Evolutionary conservation across 2,888 invertebrate genomes (phyloP).

Genomic region (Synanthedon myopaeformis): DNA sequence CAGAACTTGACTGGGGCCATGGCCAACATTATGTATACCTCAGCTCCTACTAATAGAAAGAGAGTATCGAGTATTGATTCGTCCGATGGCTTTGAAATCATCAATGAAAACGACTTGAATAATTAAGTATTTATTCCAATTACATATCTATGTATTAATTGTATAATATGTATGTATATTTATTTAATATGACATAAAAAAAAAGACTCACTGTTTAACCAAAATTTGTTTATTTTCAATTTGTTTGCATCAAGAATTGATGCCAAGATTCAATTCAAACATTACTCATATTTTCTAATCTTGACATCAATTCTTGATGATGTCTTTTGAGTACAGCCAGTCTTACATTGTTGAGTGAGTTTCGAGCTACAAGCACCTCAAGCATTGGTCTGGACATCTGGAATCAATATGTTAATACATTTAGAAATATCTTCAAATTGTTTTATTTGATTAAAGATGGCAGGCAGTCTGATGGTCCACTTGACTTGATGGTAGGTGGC

Average conservation of each 20-base stretch:
- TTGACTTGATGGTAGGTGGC: too few species aligned
- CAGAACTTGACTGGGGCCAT: conserved; percentile 49
- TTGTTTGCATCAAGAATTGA: background rate
- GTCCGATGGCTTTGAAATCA: conserved; percentile 63
- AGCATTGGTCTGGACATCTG: conserved; percentile 66
- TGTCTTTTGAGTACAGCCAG: conserved; percentile 56
- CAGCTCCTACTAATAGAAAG: conserved; percentile 33
- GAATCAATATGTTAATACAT: conserved; percentile 10
- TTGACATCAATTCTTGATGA: conserved; percentile 56
- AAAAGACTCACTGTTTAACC: background rate
- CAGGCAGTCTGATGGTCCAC: too few species aligned
- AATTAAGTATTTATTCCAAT: background rate
- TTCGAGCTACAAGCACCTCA: conserved; percentile 57
- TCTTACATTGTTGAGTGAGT: conserved; percentile 45
- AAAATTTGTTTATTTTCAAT: background rate
- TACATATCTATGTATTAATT: background rate
- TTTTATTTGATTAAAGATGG: too few species aligned
- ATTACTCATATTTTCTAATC: conserved; percentile 48
- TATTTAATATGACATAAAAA: background rate
- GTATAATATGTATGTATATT: background rate
- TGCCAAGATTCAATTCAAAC: conserved; percentile 13
- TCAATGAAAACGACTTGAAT: conserved; percentile 47
- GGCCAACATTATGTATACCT: conserved; percentile 39
- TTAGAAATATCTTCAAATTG: too few species aligned
- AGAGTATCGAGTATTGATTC: conserved; percentile 50